Conservation (phyloP, 2,888 invertebrate genomes). For the Phalera bucephala region DNA sequence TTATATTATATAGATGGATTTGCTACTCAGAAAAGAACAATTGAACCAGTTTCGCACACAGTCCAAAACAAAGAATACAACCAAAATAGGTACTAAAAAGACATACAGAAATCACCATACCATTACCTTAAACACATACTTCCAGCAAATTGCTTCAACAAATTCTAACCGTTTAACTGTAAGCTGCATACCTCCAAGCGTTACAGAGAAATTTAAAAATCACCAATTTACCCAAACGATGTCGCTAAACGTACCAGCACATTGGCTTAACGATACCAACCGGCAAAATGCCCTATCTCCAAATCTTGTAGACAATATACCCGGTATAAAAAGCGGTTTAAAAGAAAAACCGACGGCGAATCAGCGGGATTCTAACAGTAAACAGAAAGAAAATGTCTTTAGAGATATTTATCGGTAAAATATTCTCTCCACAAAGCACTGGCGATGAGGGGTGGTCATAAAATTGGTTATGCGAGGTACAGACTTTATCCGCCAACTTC, state of each 20-base stretch:
- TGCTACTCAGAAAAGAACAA: no score
- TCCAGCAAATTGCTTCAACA: neutral
- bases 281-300: neutral
- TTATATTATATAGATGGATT: no score
- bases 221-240: slow-evolving; percentile 9
- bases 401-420: slow-evolving; percentile 42
- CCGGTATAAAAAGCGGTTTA: slow-evolving; percentile 31
- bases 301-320: slow-evolving; percentile 8
- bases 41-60: no score
- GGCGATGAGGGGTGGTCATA: slow-evolving; percentile 1
- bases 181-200: neutral
- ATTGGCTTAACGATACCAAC: neutral
- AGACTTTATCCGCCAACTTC: neutral
- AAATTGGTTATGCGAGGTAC: neutral
- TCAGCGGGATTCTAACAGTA: slow-evolving; percentile 47
- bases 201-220: slow-evolving; percentile 3
- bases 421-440: slow-evolving; percentile 36
- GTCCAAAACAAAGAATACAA: no score
- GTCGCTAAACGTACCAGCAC: neutral
- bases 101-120: no score
- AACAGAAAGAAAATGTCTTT: slow-evolving; percentile 42
- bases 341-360: slow-evolving; percentile 42
- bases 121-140: neutral
- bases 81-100: no score
- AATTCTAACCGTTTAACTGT: neutral